These are phyloP conservation scores for Drosophila tani DNA, from an alignment of 1,140 invertebrate species.

Conservation along the genomic window DNA sequence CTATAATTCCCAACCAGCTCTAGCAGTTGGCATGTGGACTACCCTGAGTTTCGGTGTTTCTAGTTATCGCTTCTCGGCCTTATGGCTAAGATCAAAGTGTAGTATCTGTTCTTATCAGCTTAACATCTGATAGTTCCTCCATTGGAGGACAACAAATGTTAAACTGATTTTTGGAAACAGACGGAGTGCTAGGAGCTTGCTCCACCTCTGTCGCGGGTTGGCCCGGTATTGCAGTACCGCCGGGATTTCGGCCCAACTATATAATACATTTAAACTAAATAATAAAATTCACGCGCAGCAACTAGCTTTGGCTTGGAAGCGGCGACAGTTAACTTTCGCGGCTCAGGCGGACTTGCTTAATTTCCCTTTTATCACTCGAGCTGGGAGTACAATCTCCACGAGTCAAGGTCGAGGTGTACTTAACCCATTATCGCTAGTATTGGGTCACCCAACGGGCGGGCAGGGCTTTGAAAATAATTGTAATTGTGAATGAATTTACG, in stretches of 20 bases:
- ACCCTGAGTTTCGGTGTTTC: neutral
- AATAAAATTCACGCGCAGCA: too few species aligned
- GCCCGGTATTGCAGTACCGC: constrained; percentile 87
- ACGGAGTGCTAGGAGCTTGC: constrained; percentile 60
- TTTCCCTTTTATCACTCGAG: constrained; percentile 37
- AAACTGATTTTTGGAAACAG: constrained; percentile 23
- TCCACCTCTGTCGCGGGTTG: constrained; percentile 60
- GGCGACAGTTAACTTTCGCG: neutral
- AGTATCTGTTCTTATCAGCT: constrained; percentile 89
- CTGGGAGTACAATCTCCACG: constrained; percentile 16
- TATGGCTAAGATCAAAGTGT: constrained; percentile 86
- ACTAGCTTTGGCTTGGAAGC: neutral
- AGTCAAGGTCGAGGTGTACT: constrained; percentile 29
- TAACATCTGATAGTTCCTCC: constrained; percentile 83
- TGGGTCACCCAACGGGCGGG: constrained; percentile 20
- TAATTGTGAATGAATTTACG: constrained; percentile 35
- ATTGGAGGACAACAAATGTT: constrained; percentile 50
- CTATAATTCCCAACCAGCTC: constrained; percentile 24
- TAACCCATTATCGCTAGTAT: constrained; percentile 52
- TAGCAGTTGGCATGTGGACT: neutral
- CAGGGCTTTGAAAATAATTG: constrained; percentile 30
- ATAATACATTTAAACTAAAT: constrained; percentile 29
- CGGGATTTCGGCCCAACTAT: constrained; percentile 62
- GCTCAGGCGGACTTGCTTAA: constrained; percentile 33
- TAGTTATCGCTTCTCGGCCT: constrained; percentile 85